phyloP scores from a whole-genome alignment of 1,140 invertebrate genomes.

The Neelides sp. region DNA sequence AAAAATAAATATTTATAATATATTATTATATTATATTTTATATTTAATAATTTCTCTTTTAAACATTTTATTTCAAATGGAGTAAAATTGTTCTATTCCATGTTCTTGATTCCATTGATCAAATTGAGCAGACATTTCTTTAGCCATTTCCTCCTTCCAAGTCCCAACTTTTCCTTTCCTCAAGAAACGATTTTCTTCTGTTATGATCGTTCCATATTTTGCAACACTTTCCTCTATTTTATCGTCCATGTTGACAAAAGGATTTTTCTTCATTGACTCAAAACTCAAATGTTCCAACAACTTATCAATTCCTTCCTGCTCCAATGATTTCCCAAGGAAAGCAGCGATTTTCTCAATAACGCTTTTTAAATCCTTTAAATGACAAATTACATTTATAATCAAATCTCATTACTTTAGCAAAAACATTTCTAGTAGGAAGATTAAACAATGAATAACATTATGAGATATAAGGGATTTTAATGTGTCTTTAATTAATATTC shows the following conservation, averaged over 20 bases:
- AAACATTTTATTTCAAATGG: no score
- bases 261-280: slow-evolving; percentile 63
- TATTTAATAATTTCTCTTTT: no score
- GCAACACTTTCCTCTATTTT: no score
- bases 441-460: not conserved
- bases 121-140: slow-evolving; percentile 43
- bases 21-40: no score
- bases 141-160: slow-evolving; percentile 31
- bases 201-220: no score
- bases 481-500: no score
- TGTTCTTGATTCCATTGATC: slow-evolving; percentile 27
- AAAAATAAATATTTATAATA: no score
- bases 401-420: no score
- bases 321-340: slow-evolving; percentile 56
- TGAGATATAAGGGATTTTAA: not conserved
- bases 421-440: not conserved
- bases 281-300: slow-evolving; percentile 64
- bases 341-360: slow-evolving; percentile 53
- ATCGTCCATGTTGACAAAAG: slow-evolving; percentile 48
- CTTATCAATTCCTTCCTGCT: slow-evolving; percentile 48
- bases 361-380: slow-evolving; percentile 44
- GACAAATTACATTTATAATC: not conserved
- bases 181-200: slow-evolving; percentile 25
- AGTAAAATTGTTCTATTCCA: no score
- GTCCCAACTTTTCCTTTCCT: slow-evolving; percentile 29